Base-by-base conservation (phyloP, 2,888 invertebrate species). In the Plemyria rubiginata region DNA sequence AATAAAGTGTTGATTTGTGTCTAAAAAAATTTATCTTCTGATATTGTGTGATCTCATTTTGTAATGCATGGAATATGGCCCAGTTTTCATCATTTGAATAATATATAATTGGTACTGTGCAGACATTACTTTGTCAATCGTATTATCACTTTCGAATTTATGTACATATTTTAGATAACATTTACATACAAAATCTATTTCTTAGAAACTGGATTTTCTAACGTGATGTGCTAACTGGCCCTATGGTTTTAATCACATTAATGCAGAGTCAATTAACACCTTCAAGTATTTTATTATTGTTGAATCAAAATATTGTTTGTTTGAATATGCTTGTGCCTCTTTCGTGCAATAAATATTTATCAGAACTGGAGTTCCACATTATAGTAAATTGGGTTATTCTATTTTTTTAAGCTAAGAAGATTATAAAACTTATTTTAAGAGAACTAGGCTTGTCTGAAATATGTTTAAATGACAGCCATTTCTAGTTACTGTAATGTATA, bases 1-100 rank as follows among this genome's bases (percentile, higher is more conserved):
- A 87, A 85, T 79, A 79, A 71, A 78, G 78, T 77, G 76, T 80
- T 84, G 88, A 87, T 81, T 78, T 86, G 85, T 84, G 80, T 86
- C 82, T 86, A 78, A 79, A 77, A 80, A 86, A 75, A 82, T 83
- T 86, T 86, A 88, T 87, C 82, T 81, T 84, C 84, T 85, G 82
- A 87, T 85, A 85, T 13, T n/a, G 7, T 77, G 78, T 88, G 90
- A 89, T 89, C 90, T 88, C 89, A 81, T 84, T 83, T 78, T 84
- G 79, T 79, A 74, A 77, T 83, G 81, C 81, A 83, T 85, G 82
- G 77, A 76, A 74, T 80, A 82, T 80, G 82, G 82, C 82, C 68
- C 68, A 77, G 78, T 71, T 78, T 78, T 78, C 77, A 74, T 73
- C 76, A 70, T 73, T 68, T 65, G 72, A 73, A 71, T 71, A 70